These are phyloP conservation scores for Conger conger DNA, from an alignment of 2,113 vertebrate genomes.

Conservation along the genomic window DNA sequence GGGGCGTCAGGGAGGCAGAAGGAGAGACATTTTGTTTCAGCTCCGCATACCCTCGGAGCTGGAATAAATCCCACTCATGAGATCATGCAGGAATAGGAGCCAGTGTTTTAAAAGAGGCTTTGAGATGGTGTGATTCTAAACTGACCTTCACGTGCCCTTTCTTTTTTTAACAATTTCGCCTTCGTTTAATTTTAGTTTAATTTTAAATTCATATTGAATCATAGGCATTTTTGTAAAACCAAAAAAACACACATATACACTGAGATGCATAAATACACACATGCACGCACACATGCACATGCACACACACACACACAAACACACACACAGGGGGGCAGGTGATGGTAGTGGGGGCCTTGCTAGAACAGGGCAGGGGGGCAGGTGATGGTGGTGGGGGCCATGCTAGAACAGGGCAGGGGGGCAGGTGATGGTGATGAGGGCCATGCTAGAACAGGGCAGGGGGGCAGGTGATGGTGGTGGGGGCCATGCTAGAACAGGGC, in stretches of 20 bases:
- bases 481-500: no score
- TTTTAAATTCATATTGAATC: background rate
- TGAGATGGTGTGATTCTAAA: background rate
- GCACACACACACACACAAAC: conserved; percentile 2
- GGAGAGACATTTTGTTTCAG: background rate
- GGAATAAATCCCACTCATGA: background rate
- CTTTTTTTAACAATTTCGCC: background rate
- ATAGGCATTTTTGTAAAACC: background rate
- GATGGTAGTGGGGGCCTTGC: no score
- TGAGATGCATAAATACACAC: background rate
- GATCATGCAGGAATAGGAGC: background rate
- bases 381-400: no score
- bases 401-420: no score
- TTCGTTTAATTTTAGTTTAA: background rate
- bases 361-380: no score
- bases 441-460: no score
- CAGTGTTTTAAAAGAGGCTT: background rate
- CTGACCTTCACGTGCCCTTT: background rate
- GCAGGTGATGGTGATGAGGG: no score
- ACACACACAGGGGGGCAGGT: background rate
- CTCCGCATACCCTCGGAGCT: background rate
- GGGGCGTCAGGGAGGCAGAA: background rate
- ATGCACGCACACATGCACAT: background rate
- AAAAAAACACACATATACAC: background rate
- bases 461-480: no score